Percentiles rank a stretch among this genome's conserved stretches.
Evolutionary conservation across 1,140 invertebrate genomes (phyloP).

Genomic region (Oscheius sp.): DNA sequence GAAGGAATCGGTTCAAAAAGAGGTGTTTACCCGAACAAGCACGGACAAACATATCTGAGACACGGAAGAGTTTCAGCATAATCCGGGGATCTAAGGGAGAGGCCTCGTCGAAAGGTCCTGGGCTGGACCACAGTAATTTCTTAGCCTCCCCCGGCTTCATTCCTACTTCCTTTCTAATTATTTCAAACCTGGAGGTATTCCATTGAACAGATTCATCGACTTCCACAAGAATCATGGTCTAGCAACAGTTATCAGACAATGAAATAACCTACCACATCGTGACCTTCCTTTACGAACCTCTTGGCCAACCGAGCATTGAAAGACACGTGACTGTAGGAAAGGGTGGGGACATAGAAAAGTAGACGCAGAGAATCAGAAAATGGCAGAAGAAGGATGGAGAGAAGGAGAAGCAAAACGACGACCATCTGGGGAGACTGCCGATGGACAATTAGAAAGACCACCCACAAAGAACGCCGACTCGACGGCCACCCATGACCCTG

Average conservation of each 20-base stretch:
- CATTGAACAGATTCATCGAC: conserved; percentile 47
- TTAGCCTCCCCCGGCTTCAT: conserved; percentile 34
- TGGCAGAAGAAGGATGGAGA: neutral
- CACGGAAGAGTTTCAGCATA: conserved; percentile 42
- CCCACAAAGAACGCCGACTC: too few species aligned
- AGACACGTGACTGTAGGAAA: conserved; percentile 52
- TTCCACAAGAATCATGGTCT: conserved; percentile 49
- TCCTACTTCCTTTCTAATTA: conserved; percentile 38
- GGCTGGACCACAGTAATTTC: conserved; percentile 49
- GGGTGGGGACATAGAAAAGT: conserved; percentile 47
- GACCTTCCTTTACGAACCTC: conserved; percentile 30
- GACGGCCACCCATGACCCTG: too few species aligned
- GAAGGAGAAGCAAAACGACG: neutral
- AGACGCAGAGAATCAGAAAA: conserved; percentile 10
- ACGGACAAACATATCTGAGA: conserved; percentile 46
- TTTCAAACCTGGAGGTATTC: conserved; percentile 9
- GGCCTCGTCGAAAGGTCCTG: conserved; percentile 52
- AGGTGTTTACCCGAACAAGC: conserved; percentile 37
- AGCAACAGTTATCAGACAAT: neutral
- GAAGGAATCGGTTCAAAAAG: neutral
- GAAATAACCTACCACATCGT: conserved; percentile 45
- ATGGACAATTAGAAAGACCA: too few species aligned
- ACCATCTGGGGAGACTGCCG: neutral
- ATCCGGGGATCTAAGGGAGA: conserved; percentile 54
- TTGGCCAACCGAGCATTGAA: conserved; percentile 51